phyloP scores from a whole-genome alignment of 2,888 invertebrate genomes.

The Pherbina coryleti region DNA sequence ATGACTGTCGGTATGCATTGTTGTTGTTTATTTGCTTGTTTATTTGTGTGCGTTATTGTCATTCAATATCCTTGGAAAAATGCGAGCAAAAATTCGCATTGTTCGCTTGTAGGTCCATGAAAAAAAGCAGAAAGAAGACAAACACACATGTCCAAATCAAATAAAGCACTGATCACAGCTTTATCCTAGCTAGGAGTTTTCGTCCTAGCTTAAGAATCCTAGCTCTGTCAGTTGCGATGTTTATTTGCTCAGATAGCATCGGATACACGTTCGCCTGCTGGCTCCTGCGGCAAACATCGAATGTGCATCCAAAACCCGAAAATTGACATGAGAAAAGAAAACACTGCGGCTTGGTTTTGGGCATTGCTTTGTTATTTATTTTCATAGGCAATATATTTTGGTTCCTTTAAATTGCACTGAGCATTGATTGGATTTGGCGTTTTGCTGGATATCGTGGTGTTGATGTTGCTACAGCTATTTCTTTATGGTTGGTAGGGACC shows the following conservation, averaged over 20 bases:
- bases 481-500: no score
- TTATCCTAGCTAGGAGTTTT: background rate
- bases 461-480: background rate
- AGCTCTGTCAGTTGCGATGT: background rate
- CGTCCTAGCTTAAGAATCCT: no score
- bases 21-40: background rate
- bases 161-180: background rate
- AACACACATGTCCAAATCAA: background rate
- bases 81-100: conserved; percentile 1
- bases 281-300: conserved; percentile 12
- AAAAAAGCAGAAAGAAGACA: no score
- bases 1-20: background rate
- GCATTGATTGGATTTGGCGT: background rate
- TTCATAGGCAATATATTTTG: no score
- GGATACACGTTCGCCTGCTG: conserved; percentile 2
- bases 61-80: conserved; percentile 3
- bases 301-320: background rate
- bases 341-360: background rate
- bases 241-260: conserved; percentile 10
- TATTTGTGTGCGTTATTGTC: background rate
- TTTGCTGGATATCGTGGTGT: background rate
- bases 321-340: conserved; percentile 15
- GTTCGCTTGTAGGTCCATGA: background rate
- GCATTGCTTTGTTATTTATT: background rate
- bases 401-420: no score